Base-by-base conservation (phyloP, 2,888 invertebrate genomes). In the Tipula lateralis region DNA sequence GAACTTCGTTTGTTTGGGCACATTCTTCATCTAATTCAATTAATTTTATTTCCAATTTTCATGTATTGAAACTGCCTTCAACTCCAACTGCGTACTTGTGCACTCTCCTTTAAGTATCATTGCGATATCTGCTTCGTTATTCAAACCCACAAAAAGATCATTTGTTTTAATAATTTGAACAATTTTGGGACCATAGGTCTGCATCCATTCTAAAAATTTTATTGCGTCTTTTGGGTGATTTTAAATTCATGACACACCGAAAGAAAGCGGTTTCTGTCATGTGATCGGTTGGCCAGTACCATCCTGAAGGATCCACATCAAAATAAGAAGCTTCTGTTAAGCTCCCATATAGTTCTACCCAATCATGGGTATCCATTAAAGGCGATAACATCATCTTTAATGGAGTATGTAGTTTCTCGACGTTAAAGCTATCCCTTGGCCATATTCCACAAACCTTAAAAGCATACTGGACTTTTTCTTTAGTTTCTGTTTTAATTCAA, bases 401-500 rank as follows among this genome's bases (percentile, higher is more conserved):
- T 36, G 36, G 36, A 36, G 32, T 36, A n/a, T n/a, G n/a, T n/a
- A n/a, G n/a, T n/a, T n/a, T n/a, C n/a, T n/a, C n/a, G n/a, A n/a
- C n/a, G n/a, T n/a, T n/a, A n/a, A n/a, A n/a, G n/a, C n/a, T n/a
- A n/a, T n/a, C n/a, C n/a, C n/a, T n/a, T n/a, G 83, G 34, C 9
- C 83, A 13, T n/a, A 83, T 83, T 83, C 83, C 36, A 19, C 83
- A 83, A 13, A 39, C 39, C 24, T 16, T 19, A 83, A 83, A 83
- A 39, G 83, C 39, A 36, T 34, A 4, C 39, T 34, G 16, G 16
- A 83, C 34, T 7, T 24, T 36, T 24, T 30, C 29, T 32, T 7
- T 29, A n/a, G 44, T 66, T 84, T 83, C 24, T 24, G 83, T 83
- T 36, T 83, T 36, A 24, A 83, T 83, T 39, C 83, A 83, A 19